phyloP scores from a whole-genome alignment of 2,797 vertebrate genomes.

The Pristis pectinata region DNA sequence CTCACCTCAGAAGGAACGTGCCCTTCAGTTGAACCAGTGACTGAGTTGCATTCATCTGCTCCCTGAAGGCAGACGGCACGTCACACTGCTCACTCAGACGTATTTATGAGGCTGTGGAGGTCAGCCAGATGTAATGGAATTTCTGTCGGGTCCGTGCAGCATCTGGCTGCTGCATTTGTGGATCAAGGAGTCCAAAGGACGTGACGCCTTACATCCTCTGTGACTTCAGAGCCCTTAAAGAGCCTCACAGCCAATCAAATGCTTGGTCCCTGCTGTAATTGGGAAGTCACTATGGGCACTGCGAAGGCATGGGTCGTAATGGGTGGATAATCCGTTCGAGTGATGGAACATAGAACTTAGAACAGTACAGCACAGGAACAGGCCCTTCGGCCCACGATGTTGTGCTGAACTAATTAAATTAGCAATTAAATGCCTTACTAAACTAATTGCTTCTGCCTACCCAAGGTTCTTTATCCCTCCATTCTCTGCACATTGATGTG shows the following conservation, averaged over 20 bases:
- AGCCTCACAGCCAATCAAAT: background rate
- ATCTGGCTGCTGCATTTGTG: background rate
- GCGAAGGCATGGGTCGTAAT: too few relatives aligned
- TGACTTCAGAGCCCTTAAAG: background rate
- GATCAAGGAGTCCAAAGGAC: too few relatives aligned
- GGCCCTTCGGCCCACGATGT: too few relatives aligned
- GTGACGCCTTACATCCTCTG: background rate
- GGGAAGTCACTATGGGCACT: too few relatives aligned
- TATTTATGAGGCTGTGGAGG: background rate
- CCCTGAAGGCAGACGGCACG: background rate
- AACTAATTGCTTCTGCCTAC: too few relatives aligned
- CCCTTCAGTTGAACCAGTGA: background rate
- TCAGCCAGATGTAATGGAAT: background rate
- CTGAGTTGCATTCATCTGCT: background rate
- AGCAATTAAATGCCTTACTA: too few relatives aligned
- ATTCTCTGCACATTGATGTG: too few relatives aligned
- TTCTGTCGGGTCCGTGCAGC: background rate
- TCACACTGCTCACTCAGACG: background rate
- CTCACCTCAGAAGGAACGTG: background rate
- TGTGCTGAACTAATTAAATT: too few relatives aligned
- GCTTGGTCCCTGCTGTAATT: background rate
- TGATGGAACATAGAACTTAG: too few relatives aligned
- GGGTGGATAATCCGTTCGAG: background rate
- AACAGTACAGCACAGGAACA: too few relatives aligned
- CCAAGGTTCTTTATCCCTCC: too few relatives aligned